Base-by-base conservation (phyloP, 1,140 invertebrate genomes). In the Drosophila quadrilineata region DNA sequence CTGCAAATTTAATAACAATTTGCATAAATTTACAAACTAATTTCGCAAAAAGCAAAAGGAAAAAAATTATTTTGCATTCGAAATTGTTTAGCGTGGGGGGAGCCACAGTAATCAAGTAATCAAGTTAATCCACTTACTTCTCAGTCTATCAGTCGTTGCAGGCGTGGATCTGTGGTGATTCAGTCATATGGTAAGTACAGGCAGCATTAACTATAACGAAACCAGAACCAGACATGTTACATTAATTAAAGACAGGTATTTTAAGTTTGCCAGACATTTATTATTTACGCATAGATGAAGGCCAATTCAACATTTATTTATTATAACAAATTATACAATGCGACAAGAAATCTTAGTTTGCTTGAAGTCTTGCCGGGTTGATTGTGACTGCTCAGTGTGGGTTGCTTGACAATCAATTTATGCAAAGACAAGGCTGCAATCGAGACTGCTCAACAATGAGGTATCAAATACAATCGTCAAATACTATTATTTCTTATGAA, bases 151-250 rank as follows among this genome's bases (percentile, higher is more conserved):
- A 84, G 70, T 82, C 64, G 60, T n/a, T n/a, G n/a, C 40, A 73
- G 64, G 56, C 72, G 69, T 54, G 62, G 67, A 48, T 70, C 41
- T 65, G 41, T 60, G 73, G 50, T 69, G 48, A 73, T 53, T 65
- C 73, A 73, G 73, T 82, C 77, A 82, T 82, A 82, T 56, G 62
- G n/a, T 64, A 49, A 69, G 46, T 59, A 29, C 26, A 70, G 54
- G 72, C 77, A 70, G 76, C 72, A 82, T 84, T 82, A 73, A 84
- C 76, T 82, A 64, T 41, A 82, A 82, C 17, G 10, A 36, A 56
- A 22, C 21, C 36, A 24, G 5, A 24, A 19, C 21, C 1, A 16
- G 38, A 59, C 22, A 63, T 28, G 54, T 53, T 57, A 35, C 49
- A 66, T 49, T 67, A 75, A 52, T 65, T 52, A 45, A n/a, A n/a